Conservation (phyloP, 2,113 vertebrate species). For the Pollimyrus isidori region DNA sequence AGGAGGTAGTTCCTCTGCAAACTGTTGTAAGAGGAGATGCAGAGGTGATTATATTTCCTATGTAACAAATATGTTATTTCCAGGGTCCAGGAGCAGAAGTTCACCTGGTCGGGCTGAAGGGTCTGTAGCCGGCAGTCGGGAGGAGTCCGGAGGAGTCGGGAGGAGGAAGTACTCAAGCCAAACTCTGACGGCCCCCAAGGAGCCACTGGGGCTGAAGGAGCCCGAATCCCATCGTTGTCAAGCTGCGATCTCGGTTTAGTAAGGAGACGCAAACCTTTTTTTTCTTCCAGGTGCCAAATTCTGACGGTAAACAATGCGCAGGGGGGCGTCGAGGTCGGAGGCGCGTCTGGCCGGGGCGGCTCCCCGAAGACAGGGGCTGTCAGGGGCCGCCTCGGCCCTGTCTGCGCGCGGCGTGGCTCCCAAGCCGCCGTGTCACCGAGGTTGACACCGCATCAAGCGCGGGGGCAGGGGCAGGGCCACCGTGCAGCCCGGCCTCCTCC, state of each 20-base stretch:
- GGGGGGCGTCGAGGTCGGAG: conserved; percentile 52
- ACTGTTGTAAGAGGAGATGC: conserved; percentile 1
- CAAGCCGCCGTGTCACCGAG: conserved; percentile 38
- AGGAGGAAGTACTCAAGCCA: conserved; percentile 46
- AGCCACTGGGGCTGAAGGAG: conserved; percentile 40
- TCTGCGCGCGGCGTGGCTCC: conserved; percentile 41
- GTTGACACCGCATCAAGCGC: conserved; percentile 45
- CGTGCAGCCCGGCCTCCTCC: conserved; percentile 33
- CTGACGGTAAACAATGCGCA: conserved; percentile 54
- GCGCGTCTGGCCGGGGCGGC: conserved; percentile 44
- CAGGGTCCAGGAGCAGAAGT: conserved; percentile 40
- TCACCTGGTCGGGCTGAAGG: conserved; percentile 52
- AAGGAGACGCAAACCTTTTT: conserved; percentile 37
- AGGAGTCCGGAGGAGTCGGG: conserved; percentile 42
- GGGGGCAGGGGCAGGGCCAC: conserved; percentile 44
- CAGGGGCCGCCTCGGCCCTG: conserved; percentile 49
- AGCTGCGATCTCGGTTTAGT: conserved; percentile 47
- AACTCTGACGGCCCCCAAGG: conserved; percentile 50
- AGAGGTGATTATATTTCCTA: conserved; percentile 51
- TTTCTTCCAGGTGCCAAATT: conserved; percentile 49
- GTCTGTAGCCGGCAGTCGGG: conserved; percentile 47
- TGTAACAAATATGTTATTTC: conserved; percentile 47
- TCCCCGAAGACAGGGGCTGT: conserved; percentile 51
- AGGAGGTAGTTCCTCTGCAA: not conserved
- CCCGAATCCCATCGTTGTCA: conserved; percentile 49